Evolutionary conservation across 2,797 vertebrate species (phyloP), one percentile per base, ranked within the genome.

Genomic region (Channallabes apus): DNA sequence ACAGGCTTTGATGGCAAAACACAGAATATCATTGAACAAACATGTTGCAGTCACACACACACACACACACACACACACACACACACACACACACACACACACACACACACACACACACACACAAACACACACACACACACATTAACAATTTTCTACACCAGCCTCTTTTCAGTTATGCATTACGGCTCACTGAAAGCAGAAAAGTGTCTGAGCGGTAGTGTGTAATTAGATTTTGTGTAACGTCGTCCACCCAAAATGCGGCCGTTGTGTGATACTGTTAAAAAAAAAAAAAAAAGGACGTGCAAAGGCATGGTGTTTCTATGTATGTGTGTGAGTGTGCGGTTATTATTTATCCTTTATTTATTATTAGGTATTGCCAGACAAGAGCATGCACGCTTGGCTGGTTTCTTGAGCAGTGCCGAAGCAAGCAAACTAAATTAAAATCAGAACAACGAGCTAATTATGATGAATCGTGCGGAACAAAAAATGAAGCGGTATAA

Each of bases 391-490:
- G 46, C 22, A 61, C 1, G 29, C 79, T n/a, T 24, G 18, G 4
- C 4, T 73, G 54, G 82, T 73, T 82, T 72, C 77, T 84, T 59
- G 86, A 68, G 27, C 9, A 76, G 38, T 82, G 87, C 91, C 89
- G 84, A 79, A 84, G 85, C 84, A 68, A 86, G 87, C 91, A 89
- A 93, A 91, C 91, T 90, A 89, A 93, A 93, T 93, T 89, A 91
- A 92, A 92, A 85, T 51, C 81, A 92, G 92, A 58, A 27, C 24
- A 41, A 92, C 91, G 81, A 88, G 87, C 86, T 92, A 94, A 95
- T 94, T 92, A 94, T 92, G 93, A 94, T 93, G 87, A 89, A 94
- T 91, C 86, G 90, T 84, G 58, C 80, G 87, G 88, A 83, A 51
- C 46, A 51, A 51, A 51, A 51, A 51, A 90, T 46, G 87, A 90